Percentiles rank a stretch among this genome's conserved stretches.
Conservation (phyloP, 2,888 invertebrate species). For the Phaonia tiefii region DNA sequence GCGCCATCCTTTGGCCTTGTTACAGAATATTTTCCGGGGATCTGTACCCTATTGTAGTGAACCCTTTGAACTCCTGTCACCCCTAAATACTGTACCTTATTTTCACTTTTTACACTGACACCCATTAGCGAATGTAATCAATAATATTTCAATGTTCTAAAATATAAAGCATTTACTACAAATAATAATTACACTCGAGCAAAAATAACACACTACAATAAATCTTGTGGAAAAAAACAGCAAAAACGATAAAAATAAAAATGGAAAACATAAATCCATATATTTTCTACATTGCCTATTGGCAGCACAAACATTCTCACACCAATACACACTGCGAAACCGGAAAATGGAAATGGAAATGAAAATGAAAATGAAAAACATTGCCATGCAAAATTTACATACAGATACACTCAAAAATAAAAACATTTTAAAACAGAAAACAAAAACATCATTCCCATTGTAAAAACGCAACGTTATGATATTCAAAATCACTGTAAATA, state of each 20-base stretch:
- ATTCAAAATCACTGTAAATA: slow-evolving; percentile 55
- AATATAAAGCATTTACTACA: slow-evolving; percentile 65
- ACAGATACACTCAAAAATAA: too few species aligned
- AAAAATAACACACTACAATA: slow-evolving; percentile 16
- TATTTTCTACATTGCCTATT: slow-evolving; percentile 67
- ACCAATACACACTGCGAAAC: neutral
- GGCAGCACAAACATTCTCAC: slow-evolving; percentile 54
- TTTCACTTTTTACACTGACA: too few species aligned
- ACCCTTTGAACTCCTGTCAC: too few species aligned
- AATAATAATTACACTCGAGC: slow-evolving; percentile 43
- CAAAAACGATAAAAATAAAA: slow-evolving; percentile 4
- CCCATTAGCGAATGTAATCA: slow-evolving; percentile 51
- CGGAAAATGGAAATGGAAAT: slow-evolving; percentile 20
- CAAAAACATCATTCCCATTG: slow-evolving; percentile 4
- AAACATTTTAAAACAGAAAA: too few species aligned
- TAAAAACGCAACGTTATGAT: slow-evolving; percentile 24
- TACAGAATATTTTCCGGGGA: too few species aligned
- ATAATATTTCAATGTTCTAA: slow-evolving; percentile 66
- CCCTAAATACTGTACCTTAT: too few species aligned
- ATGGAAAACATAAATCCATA: slow-evolving; percentile 38
- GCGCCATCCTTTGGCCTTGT: too few species aligned
- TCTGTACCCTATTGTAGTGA: too few species aligned
- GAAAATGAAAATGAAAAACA: too few species aligned
- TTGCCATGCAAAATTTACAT: too few species aligned
- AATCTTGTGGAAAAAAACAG: slow-evolving; percentile 9